Evolutionary conservation across 2,113 vertebrate species (phyloP), one percentile per base, ranked within the genome.

Genomic region (Scatophagus argus): DNA sequence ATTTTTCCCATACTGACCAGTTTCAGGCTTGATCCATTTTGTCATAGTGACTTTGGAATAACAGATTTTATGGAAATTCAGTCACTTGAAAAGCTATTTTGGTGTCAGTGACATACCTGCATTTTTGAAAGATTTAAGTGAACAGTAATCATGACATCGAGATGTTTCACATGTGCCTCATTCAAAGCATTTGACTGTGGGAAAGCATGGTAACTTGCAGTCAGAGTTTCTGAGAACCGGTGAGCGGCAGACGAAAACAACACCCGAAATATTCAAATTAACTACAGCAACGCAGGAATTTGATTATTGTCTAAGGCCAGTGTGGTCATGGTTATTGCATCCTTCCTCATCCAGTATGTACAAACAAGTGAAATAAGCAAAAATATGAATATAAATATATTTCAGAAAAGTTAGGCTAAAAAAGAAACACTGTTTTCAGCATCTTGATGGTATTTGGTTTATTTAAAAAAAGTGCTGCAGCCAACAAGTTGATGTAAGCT

Each of bases 401-500:
- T n/a, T n/a, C n/a, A n/a, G n/a, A n/a, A 27, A 51, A 52, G 27
- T 67, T 6, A 2, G 5, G 23, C 8, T 41, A 23, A 36, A 52
- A 47, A 41, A 6, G 17, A 64, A 43, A 25, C 21, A n/a, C 2
- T n/a, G 10, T 25, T 52, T 23, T 63, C 32, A 38, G 21, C 25
- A n/a, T n/a, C n/a, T 43, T 12, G 19, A 27, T 25, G 8, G 56
- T 34, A 23, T 51, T 58, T 34, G 8, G 2, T 17, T 27, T 47
- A 44, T 46, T 59, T n/a, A n/a, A 34, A 59, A 21, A 38, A 67
- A n/a, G 19, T 12, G 25, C 19, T 9, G 7, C 0, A 1, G 27
- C 51, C 54, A 71, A 78, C 56, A 67, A 64, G 54, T 64, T 29
- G 19, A 7, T 31, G 7, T 47, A 8, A 51, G 66, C 34, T 59